Conservation (phyloP, 2,888 invertebrate genomes). For the Oscheius sp. region DNA sequence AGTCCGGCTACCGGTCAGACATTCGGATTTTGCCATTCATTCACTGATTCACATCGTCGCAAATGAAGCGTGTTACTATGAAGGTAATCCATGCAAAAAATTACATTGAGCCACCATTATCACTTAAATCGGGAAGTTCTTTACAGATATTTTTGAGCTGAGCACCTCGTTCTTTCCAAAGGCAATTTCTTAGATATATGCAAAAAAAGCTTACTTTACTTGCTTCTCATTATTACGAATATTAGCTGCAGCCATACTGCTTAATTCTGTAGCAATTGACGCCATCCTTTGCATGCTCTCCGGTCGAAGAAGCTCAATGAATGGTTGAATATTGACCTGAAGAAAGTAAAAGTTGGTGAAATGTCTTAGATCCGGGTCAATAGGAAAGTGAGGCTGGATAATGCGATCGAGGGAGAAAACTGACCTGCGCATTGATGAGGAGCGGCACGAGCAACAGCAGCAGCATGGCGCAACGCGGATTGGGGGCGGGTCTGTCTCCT, state of each 20-base stretch:
- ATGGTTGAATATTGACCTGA: conserved; percentile 42
- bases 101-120: too few species aligned
- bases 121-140: too few species aligned
- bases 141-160: too few species aligned
- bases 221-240: conserved; percentile 43
- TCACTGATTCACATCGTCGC: not conserved
- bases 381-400: conserved; percentile 16
- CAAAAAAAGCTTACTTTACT: conserved; percentile 35
- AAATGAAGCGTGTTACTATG: not conserved
- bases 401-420: conserved; percentile 23
- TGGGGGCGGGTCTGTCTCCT: conserved; percentile 17
- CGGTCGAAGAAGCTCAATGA: conserved; percentile 42
- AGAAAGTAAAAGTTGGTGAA: conserved; percentile 6
- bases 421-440: conserved; percentile 26
- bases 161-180: not conserved
- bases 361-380: conserved; percentile 18
- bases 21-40: conserved; percentile 22
- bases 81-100: too few species aligned
- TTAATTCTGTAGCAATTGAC: conserved; percentile 45
- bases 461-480: conserved; percentile 20
- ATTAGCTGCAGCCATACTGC: conserved; percentile 42
- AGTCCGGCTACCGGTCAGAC: conserved; percentile 27
- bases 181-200: not conserved
- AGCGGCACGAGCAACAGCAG: conserved; percentile 17
- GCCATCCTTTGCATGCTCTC: conserved; percentile 50